These are phyloP conservation scores for Drosophila micromelanica DNA, from an alignment of 1,140 invertebrate species.

Conservation along the genomic window DNA sequence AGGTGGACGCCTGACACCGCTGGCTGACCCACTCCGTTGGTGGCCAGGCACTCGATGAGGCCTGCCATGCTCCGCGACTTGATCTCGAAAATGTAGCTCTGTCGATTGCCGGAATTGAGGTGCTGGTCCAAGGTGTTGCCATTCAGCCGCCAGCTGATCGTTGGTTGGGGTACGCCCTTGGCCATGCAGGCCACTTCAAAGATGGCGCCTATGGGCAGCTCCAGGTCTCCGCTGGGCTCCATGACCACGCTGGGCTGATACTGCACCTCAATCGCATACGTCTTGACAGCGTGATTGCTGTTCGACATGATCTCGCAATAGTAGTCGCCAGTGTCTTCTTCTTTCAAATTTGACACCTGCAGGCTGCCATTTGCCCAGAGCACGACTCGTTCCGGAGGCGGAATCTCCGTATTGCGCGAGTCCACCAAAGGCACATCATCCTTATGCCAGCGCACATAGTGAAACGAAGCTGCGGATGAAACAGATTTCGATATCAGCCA, in stretches of 20 bases:
- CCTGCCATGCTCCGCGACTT: slow-evolving; percentile 88
- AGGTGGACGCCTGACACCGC: slow-evolving; percentile 87
- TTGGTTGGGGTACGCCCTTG: slow-evolving; percentile 88
- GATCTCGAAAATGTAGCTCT: slow-evolving; percentile 88
- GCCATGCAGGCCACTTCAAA: slow-evolving; percentile 89
- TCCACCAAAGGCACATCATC: slow-evolving; percentile 87
- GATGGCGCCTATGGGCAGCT: slow-evolving; percentile 89
- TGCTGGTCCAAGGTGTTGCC: slow-evolving; percentile 84
- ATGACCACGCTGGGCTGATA: slow-evolving; percentile 88
- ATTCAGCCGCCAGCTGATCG: slow-evolving; percentile 89
- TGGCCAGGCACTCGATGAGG: slow-evolving; percentile 89
- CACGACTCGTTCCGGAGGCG: slow-evolving; percentile 86
- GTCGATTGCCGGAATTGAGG: slow-evolving; percentile 87
- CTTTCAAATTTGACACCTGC: slow-evolving; percentile 87
- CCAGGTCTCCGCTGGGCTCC: slow-evolving; percentile 89
- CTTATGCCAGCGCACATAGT: slow-evolving; percentile 87
- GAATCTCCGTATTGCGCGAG: slow-evolving; percentile 85
- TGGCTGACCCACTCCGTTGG: slow-evolving; percentile 90
- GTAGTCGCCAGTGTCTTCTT: slow-evolving; percentile 89
- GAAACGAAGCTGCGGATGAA: slow-evolving; percentile 53
- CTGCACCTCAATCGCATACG: slow-evolving; percentile 90
- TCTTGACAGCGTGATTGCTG: slow-evolving; percentile 87
- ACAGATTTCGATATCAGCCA: background rate
- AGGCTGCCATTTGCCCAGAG: slow-evolving; percentile 90
- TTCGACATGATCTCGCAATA: slow-evolving; percentile 87